Evolutionary conservation across 2,888 invertebrate species (phyloP), one percentile per base, ranked within the genome.

Genomic region (Clivina fossor): DNA sequence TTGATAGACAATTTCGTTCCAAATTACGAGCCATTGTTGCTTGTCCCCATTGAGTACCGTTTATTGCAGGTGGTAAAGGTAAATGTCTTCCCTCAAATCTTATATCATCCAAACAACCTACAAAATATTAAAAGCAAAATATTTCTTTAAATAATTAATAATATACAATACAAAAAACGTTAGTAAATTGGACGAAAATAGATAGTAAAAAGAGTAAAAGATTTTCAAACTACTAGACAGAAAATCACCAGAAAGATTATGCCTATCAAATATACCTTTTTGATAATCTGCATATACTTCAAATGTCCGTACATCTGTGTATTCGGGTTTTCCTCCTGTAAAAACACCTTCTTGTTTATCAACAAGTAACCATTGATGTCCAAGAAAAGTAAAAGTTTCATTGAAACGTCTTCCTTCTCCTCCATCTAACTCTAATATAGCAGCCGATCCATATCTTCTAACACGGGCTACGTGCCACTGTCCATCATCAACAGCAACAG

Each of bases 401-500:
- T 95, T 94, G 76, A 92, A 94, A 58, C 93, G 79, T 59, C 93
- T 77, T 0, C 96, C 96, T 76, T 96, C 96, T 1, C 97, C 97
- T 2, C 94, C 94, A 69, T 98, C 97, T 61, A 97, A 77, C 71
- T 92, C 92, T 58, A 98, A 76, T 46, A 91, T 91, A 8, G 96
- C 94, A 5, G 93, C 92, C 41, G 92, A 92, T 30, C 96, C 96
- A 64, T 91, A 93, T 51, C 97, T 83, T 64, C 90, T 89, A 0
- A 96, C 90, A 62, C 89, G 83, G 3, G 93, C 93, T 49, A 91
- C 91, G 71, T 98, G 97, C 97, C 97, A 97, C 67, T 94, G 93
- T 1, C 97, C 97, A 71, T 96, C 93, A 68, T 94, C 93, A 2
- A 96, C 94, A 1, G 89, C 84, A 19, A 95, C 88, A 3, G 91